Conservation (phyloP, 37 sponge, comb jelly and placozoan species). For the Axinella damicornis region DNA sequence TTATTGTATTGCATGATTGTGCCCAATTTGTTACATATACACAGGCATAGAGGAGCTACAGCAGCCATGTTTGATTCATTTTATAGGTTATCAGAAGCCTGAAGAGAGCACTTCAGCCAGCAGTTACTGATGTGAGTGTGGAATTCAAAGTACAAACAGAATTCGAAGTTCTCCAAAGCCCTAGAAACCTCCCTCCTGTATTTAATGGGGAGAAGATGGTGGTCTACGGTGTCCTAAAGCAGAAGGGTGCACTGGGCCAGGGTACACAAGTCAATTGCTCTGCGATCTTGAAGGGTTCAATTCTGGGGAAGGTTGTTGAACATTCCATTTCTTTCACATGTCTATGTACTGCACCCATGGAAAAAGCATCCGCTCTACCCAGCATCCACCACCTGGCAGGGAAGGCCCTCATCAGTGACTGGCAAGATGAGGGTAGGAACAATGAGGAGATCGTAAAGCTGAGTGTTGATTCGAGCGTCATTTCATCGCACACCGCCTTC, state of each 20-base stretch:
- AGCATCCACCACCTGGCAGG: slow-evolving; percentile 82
- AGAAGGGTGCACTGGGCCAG: neutral
- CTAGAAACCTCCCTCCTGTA: slow-evolving; percentile 51
- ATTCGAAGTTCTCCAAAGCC: slow-evolving; percentile 27
- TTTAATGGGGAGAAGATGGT: slow-evolving; percentile 71
- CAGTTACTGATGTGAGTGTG: slow-evolving; percentile 49
- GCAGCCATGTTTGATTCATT: neutral
- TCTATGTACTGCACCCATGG: neutral
- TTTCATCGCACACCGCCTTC: slow-evolving; percentile 73
- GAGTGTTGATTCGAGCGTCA: slow-evolving; percentile 68
- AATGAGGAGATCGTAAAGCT: slow-evolving; percentile 60
- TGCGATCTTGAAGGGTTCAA: slow-evolving; percentile 45
- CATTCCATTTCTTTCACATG: slow-evolving; percentile 21
- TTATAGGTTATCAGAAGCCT: slow-evolving; percentile 74
- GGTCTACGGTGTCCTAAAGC: slow-evolving; percentile 56
- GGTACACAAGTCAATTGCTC: slow-evolving; percentile 12
- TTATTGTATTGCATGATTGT: too few species aligned
- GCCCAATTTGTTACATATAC: too few species aligned
- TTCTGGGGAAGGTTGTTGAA: slow-evolving; percentile 35
- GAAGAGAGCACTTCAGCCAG: slow-evolving; percentile 69
- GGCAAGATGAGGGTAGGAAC: slow-evolving; percentile 10
- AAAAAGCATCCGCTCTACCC: slow-evolving; percentile 27
- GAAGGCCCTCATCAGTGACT: slow-evolving; percentile 67
- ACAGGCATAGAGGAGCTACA: too few species aligned
- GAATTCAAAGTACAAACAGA: slow-evolving; percentile 41